Conservation (phyloP, 2,113 vertebrate species). For the Myrmecophaga tridactyla region DNA sequence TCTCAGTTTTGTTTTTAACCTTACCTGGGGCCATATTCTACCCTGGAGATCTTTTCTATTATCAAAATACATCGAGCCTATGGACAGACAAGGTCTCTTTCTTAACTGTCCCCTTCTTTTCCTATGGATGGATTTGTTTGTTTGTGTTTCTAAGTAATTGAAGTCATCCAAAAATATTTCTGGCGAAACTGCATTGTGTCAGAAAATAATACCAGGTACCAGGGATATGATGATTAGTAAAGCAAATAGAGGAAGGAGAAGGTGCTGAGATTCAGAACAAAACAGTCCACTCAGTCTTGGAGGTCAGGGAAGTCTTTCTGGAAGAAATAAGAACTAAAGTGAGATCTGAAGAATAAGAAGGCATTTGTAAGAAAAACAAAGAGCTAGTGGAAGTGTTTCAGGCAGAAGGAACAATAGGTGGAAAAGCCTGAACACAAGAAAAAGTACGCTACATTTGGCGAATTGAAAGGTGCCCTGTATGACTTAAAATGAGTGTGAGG, state of each 20-base stretch:
- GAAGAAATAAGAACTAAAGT: background rate
- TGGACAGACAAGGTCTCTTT: constrained; percentile 17
- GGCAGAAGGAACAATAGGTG: background rate
- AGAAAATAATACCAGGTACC: background rate
- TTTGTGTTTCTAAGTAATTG: constrained; percentile 44
- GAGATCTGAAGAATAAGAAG: constrained; percentile 14
- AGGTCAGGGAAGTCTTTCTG: background rate
- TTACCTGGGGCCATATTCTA: background rate
- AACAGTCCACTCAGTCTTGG: background rate
- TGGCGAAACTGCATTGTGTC: background rate
- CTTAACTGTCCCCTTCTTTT: background rate
- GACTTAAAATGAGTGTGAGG: background rate
- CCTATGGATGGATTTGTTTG: constrained; percentile 12
- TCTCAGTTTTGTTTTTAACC: constrained; percentile 33
- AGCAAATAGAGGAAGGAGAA: background rate
- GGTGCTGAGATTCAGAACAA: background rate
- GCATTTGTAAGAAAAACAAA: background rate
- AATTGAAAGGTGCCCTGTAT: background rate
- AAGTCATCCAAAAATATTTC: constrained; percentile 11
- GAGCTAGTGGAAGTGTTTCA: background rate
- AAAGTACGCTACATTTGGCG: background rate
- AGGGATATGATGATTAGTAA: background rate
- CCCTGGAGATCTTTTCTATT: constrained; percentile 44
- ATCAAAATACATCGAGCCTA: background rate
- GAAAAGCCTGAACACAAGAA: background rate